Evolutionary conservation across 2,113 vertebrate genomes (phyloP), one percentile per base, ranked within the genome.

Genomic region (Galemys pyrenaicus): DNA sequence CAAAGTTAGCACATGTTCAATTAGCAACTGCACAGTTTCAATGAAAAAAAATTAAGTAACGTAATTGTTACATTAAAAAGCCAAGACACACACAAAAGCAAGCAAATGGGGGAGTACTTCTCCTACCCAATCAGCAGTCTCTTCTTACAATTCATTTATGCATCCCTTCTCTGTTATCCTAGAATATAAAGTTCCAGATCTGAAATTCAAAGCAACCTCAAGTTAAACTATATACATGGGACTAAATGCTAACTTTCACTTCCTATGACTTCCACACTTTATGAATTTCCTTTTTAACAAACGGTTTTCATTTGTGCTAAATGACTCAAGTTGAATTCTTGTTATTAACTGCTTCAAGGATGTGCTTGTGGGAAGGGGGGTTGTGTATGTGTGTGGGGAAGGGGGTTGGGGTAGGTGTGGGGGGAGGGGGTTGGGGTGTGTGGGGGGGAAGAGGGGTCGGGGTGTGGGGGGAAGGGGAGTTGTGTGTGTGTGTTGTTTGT

Each of bases 121-220:
- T 39, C 60, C 20, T 4, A 78, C 30, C n/a, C 37, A 91, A 68
- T 22, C 51, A 54, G 26, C 15, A 79, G 6, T 1, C 22, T 78
- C 20, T 90, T 84, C 32, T 54, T 49, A 51, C 26, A 62, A 19
- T 41, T 81, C 30, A 64, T 41, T n/a, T 68, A 64, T 32, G 8
- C 54, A 22, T 26, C 0, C 16, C 13, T 79, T 77, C 17, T 35
- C 28, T 79, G 44, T 68, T 67, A 35, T 37, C 6, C 44, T 86
- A 46, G 15, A 58, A 86, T 39, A 32, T 46, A 56, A 79, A 51
- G 9, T 78, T 83, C 37, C 44, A 6, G 10, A 30, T 37, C 41
- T 46, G n/a, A 95, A 82, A 56, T 16, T 87, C 41, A 95, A 89
- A 67, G 35, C 3, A 89, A 83, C 26, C 24, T 89, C 67, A 80